A percentile compares a stretch with the other conserved stretches of the same genome.
phyloP scores from a whole-genome alignment of 1,140 invertebrate species.

The Araneus ventricosus region DNA sequence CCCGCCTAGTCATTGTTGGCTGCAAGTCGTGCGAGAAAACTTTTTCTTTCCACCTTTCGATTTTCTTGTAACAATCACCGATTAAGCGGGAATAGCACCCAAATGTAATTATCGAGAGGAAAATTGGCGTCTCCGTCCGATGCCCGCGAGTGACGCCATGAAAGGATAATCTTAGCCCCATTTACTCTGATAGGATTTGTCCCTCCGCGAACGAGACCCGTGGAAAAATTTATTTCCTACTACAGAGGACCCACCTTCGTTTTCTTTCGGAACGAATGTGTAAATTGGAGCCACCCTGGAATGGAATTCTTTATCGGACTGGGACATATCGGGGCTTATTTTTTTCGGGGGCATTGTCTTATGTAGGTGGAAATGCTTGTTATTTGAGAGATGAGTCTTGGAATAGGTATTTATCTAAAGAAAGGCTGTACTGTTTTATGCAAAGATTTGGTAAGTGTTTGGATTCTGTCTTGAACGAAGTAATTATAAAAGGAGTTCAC shows the following conservation, averaged over 20 bases:
- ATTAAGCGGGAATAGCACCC: conserved; percentile 74
- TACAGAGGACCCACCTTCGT: background rate
- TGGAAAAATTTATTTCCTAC: conserved; percentile 44
- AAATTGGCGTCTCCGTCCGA: conserved; percentile 64
- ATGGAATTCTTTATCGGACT: conserved; percentile 15
- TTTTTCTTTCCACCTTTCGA: conserved; percentile 45
- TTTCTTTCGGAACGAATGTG: conserved; percentile 35
- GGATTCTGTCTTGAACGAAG: no score
- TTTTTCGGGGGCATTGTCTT: background rate
- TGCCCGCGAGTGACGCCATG: conserved; percentile 57
- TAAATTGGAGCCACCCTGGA: background rate
- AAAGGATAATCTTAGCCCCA: conserved; percentile 73
- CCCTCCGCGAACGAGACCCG: background rate
- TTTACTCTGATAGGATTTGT: conserved; percentile 75
- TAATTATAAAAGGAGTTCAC: no score
- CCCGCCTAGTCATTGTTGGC: background rate
- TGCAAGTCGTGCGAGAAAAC: background rate
- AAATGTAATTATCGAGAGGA: conserved; percentile 73
- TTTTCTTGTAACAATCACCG: conserved; percentile 73
- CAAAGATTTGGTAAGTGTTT: no score
- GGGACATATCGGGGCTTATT: background rate
- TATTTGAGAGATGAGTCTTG: background rate
- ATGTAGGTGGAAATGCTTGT: background rate
- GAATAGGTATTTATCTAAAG: no score
- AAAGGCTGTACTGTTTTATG: no score